These are phyloP conservation scores for Globodera rostochiensis DNA, from an alignment of 1,140 invertebrate genomes.

Conservation along the genomic window DNA sequence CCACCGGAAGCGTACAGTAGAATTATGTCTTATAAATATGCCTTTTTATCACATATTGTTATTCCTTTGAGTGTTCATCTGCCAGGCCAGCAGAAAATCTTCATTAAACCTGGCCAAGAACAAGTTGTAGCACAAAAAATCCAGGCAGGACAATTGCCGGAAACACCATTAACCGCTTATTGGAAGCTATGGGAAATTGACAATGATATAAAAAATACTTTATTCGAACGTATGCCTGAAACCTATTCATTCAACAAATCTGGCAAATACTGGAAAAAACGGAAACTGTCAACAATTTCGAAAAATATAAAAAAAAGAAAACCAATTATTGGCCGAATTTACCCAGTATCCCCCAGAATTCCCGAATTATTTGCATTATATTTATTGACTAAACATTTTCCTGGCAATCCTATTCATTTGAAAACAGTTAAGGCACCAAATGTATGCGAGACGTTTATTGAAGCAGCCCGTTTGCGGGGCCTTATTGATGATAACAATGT, in stretches of 20 bases:
- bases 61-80: not conserved
- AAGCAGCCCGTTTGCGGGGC: not conserved
- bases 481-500: not conserved
- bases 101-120: not conserved
- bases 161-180: conserved; percentile 1
- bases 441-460: not conserved
- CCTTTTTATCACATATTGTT: not conserved
- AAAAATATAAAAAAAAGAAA: not conserved
- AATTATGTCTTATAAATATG: not conserved
- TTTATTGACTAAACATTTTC: no score
- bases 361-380: no score
- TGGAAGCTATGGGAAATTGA: no score
- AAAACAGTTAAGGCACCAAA: no score
- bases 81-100: conserved; percentile 4
- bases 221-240: conserved; percentile 9
- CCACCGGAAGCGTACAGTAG: not conserved
- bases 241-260: not conserved
- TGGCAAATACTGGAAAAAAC: not conserved
- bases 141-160: not conserved
- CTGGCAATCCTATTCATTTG: no score
- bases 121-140: not conserved
- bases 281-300: no score
- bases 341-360: no score
- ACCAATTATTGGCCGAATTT: conserved; percentile 12
- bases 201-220: no score